Conservation (phyloP, 2,113 vertebrate species). For the Machaerirhynchus nigripectus region DNA sequence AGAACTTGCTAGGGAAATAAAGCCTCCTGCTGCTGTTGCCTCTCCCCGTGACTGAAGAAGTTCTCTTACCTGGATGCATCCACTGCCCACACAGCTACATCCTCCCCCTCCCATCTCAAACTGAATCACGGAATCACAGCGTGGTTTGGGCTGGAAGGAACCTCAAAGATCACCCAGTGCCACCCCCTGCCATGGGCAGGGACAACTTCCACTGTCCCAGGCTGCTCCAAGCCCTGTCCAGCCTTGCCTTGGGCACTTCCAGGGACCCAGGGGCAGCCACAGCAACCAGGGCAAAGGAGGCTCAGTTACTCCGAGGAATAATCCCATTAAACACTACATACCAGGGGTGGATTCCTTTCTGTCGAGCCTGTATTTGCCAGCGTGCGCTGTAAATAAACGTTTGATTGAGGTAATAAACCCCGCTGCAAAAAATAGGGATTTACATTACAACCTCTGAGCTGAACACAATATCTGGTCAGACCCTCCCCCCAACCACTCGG, state of each 20-base stretch:
- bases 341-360: background rate
- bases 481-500: background rate
- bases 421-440: background rate
- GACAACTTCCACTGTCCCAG: background rate
- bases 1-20: background rate
- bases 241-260: background rate
- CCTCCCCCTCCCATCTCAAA: background rate
- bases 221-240: background rate
- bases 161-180: background rate
- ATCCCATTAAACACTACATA: background rate
- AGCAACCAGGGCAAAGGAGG: background rate
- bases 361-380: background rate
- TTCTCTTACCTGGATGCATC: background rate
- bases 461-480: background rate
- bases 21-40: background rate
- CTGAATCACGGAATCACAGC: background rate
- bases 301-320: background rate
- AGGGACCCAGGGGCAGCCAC: background rate
- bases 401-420: background rate
- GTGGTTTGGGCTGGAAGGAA: background rate
- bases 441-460: background rate
- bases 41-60: background rate
- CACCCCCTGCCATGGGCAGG: background rate
- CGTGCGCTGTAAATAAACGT: background rate
- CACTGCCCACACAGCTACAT: background rate